Evolutionary conservation across 2,113 vertebrate genomes (phyloP).

Genomic region (Indicator maculatus): DNA sequence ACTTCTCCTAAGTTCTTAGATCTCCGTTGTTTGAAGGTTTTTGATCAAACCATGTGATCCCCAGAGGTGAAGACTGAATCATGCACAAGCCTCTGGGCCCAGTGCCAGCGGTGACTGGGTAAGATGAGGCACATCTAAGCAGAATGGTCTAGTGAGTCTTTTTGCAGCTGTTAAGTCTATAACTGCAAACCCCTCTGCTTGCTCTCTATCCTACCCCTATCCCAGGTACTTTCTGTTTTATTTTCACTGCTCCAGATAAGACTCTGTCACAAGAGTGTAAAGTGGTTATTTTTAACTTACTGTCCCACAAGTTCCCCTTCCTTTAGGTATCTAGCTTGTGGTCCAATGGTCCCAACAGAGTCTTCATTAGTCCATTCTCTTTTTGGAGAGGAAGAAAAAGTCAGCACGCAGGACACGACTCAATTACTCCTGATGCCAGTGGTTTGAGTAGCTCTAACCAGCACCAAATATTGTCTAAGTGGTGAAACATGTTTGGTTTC

Average conservation of each 20-base stretch:
- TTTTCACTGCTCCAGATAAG: neutral
- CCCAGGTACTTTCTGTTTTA: neutral
- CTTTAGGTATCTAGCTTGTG: neutral
- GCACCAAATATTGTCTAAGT: neutral
- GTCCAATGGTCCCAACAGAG: neutral
- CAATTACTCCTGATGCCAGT: neutral
- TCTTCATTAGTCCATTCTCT: neutral
- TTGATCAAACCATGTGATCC: neutral
- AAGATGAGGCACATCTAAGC: neutral
- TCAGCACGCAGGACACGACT: rapidly evolving
- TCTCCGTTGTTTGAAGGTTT: rapidly evolving
- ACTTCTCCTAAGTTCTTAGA: neutral
- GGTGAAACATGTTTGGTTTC: neutral
- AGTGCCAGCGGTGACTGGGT: neutral
- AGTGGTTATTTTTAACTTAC: neutral
- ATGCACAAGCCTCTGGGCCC: neutral
- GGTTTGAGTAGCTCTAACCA: neutral
- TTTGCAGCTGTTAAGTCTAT: neutral
- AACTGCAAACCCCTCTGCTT: neutral
- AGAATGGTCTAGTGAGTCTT: neutral
- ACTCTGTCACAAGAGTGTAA: neutral
- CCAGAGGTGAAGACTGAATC: neutral
- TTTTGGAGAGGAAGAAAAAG: neutral
- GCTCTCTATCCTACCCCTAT: neutral
- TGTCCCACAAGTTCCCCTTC: neutral